Evolutionary conservation across 2,888 invertebrate species (phyloP).

Genomic region (Dromius quadrimaculatus): DNA sequence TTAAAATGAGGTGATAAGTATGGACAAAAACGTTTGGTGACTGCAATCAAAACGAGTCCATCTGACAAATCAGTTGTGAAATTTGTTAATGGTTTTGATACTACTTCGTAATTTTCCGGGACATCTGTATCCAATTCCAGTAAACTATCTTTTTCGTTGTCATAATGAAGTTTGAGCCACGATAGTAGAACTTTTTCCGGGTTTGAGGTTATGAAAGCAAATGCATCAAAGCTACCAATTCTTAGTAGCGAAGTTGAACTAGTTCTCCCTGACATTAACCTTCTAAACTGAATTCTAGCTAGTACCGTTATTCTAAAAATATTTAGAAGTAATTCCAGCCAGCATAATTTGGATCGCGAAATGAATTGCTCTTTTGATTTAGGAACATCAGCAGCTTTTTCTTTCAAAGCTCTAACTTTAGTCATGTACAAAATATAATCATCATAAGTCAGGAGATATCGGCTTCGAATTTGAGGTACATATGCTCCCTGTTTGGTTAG

Average conservation of each 20-base stretch:
- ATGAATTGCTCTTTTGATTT: constrained; percentile 56
- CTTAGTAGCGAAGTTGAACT: not conserved
- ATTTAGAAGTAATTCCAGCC: constrained; percentile 75
- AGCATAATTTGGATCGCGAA: constrained; percentile 65
- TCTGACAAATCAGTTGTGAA: constrained; percentile 68
- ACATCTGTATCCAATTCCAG: constrained; percentile 63
- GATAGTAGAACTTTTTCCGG: constrained; percentile 60
- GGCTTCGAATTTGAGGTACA: constrained; percentile 64
- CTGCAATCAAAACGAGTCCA: constrained; percentile 70
- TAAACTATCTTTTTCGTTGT: constrained; percentile 63
- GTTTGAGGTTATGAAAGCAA: not conserved
- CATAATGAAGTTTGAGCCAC: constrained; percentile 66
- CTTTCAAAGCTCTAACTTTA: constrained; percentile 49
- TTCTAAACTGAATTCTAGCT: constrained; percentile 55
- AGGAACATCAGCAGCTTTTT: constrained; percentile 36
- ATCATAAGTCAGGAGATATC: constrained; percentile 64
- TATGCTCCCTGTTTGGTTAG: constrained; percentile 62
- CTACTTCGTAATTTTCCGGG: constrained; percentile 57
- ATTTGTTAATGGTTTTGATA: constrained; percentile 61
- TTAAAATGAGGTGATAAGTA: constrained; percentile 68
- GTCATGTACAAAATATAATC: constrained; percentile 62
- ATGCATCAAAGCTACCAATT: constrained; percentile 57
- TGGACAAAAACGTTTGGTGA: constrained; percentile 72
- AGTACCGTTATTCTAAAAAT: constrained; percentile 72
- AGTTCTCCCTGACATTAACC: not conserved